Conservation (phyloP, 1,140 invertebrate species). For the Diachasma alloeum region DNA sequence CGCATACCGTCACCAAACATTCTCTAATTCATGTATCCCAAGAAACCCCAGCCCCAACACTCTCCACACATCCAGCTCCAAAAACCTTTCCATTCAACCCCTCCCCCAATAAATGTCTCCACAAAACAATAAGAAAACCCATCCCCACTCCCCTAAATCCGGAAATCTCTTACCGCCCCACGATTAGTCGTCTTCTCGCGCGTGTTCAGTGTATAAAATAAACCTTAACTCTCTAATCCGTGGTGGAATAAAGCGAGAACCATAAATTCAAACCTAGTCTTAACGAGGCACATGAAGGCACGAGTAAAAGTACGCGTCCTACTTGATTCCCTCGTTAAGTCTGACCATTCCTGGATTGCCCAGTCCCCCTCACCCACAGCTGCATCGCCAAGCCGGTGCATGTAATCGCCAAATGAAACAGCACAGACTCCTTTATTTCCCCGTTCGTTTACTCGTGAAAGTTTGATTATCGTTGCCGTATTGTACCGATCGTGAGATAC, state of each 20-base stretch:
- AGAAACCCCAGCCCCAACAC: too few relatives aligned
- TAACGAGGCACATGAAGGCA: constrained; percentile 27
- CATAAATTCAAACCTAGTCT: constrained; percentile 26
- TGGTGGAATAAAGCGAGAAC: constrained; percentile 10
- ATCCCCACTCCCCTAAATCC: background rate
- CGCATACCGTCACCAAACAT: too few relatives aligned
- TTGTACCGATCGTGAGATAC: background rate
- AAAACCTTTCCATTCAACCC: too few relatives aligned
- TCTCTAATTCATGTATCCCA: too few relatives aligned
- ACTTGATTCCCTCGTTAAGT: constrained; percentile 40
- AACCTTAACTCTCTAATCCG: constrained; percentile 19
- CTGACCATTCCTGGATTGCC: constrained; percentile 11
- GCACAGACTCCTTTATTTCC: background rate
- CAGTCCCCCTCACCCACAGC: background rate
- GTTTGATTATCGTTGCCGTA: constrained; percentile 8
- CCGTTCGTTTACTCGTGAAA: background rate
- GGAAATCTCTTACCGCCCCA: constrained; percentile 19
- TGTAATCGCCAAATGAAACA: background rate
- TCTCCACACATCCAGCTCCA: too few relatives aligned
- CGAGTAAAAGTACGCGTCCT: constrained; percentile 35
- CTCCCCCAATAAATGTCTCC: too few relatives aligned
- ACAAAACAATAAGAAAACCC: background rate
- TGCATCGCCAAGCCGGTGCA: background rate
- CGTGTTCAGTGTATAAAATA: constrained; percentile 10
- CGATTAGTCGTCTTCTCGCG: constrained; percentile 27